A percentile compares a stretch with the other conserved stretches of the same genome.
Evolutionary conservation across 2,113 vertebrate genomes (phyloP).

Genomic region (Mustela nigripes): DNA sequence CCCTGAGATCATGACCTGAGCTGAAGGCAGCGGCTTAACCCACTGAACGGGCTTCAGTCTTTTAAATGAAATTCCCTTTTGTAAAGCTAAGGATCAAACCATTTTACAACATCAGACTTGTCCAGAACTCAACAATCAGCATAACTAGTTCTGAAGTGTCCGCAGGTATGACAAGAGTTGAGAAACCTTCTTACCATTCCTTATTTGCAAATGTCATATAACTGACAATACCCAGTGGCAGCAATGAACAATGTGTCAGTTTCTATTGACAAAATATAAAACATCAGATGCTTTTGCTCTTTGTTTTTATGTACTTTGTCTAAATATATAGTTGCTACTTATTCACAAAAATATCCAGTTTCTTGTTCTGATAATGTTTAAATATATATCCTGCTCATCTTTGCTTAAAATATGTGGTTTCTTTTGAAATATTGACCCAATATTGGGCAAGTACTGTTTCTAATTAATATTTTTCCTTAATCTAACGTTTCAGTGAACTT

Average conservation of each 20-base stretch:
- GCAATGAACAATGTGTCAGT: background rate
- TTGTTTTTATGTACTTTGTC: background rate
- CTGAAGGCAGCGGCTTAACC: too few relatives aligned
- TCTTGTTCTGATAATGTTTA: background rate
- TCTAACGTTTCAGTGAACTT: slow-evolving; percentile 73
- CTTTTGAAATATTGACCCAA: slow-evolving; percentile 65
- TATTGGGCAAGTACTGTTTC: slow-evolving; percentile 55
- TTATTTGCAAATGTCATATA: slow-evolving; percentile 59
- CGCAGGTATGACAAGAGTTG: slow-evolving; percentile 61
- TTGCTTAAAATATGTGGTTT: slow-evolving; percentile 50
- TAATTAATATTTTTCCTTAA: slow-evolving; percentile 79
- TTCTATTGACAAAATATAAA: slow-evolving; percentile 55
- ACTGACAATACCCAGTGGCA: slow-evolving; percentile 53
- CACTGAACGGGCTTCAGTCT: slow-evolving; percentile 54
- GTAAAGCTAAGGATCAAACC: slow-evolving; percentile 72
- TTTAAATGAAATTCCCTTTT: slow-evolving; percentile 66
- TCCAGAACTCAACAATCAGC: background rate
- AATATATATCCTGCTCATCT: background rate
- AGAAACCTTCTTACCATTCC: slow-evolving; percentile 41
- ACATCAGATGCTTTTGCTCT: background rate
- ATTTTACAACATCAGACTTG: background rate
- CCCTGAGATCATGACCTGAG: too few relatives aligned
- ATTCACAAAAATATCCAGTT: background rate
- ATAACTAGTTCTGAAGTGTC: slow-evolving; percentile 60
- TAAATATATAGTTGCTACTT: slow-evolving; percentile 47